These are phyloP conservation scores for Alviniconcha strummeri DNA, from an alignment of 2,888 invertebrate species.

Conservation along the genomic window DNA sequence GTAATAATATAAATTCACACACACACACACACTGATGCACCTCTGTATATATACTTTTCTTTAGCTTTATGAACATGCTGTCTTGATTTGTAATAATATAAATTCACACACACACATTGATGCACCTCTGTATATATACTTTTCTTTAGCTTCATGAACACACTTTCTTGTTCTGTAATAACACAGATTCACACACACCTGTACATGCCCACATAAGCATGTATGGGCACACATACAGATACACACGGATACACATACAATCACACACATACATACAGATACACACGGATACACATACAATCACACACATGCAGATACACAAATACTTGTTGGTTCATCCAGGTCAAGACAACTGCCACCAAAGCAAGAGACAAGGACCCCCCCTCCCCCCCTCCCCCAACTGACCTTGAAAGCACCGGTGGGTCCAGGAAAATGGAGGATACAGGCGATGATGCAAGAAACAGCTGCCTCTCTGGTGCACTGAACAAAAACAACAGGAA, in stretches of 20 bases:
- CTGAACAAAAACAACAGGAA: constrained; percentile 22
- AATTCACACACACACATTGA: neutral
- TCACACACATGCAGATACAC: neutral
- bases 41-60: too few species aligned
- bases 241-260: too few species aligned
- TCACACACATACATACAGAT: neutral
- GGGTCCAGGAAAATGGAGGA: constrained; percentile 49
- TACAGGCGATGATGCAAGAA: constrained; percentile 41
- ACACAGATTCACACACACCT: neutral
- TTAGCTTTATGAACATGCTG: too few species aligned
- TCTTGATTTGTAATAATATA: neutral
- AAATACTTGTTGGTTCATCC: neutral
- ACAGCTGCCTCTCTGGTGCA: constrained; percentile 43
- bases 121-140: too few species aligned
- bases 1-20: too few species aligned
- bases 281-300: too few species aligned
- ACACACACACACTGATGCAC: too few species aligned
- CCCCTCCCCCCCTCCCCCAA: neutral
- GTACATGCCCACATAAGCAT: neutral
- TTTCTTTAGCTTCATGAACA: too few species aligned
- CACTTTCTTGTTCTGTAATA: too few species aligned
- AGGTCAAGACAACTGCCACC: neutral
- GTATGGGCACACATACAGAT: neutral
- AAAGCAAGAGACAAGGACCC: neutral
- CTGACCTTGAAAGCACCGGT: constrained; percentile 47